A percentile compares a stretch with the other conserved stretches of the same genome.
phyloP scores from a whole-genome alignment of 2,888 invertebrate species.

The Eilema caniola region DNA sequence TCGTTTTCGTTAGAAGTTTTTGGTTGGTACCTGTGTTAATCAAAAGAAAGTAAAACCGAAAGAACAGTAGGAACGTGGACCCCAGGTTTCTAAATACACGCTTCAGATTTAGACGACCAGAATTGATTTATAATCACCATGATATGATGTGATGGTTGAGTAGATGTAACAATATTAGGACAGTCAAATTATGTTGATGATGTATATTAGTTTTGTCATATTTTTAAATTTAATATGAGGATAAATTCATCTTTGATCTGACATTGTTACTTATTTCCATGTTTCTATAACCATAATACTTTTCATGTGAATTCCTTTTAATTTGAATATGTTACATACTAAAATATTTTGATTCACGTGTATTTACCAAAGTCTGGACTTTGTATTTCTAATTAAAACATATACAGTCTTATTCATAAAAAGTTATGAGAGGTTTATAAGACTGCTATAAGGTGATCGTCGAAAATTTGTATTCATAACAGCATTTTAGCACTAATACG shows the following conservation, averaged over 20 bases:
- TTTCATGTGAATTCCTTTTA: background rate
- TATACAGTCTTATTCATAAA: no score
- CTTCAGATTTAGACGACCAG: no score
- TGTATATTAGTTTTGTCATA: background rate
- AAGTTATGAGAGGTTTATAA: no score
- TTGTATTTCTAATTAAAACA: constrained; percentile 30
- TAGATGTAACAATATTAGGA: background rate
- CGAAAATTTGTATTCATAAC: no score
- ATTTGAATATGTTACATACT: no score
- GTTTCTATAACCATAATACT: background rate
- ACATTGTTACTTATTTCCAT: background rate
- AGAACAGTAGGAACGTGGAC: no score
- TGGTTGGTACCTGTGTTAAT: background rate
- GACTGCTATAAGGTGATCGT: no score
- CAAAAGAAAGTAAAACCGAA: background rate
- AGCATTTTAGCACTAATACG: no score
- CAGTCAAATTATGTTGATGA: background rate
- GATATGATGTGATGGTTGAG: background rate
- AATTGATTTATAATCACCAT: no score
- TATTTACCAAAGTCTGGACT: background rate
- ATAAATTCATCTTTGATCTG: background rate
- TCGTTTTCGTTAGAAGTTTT: background rate
- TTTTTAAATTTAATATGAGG: background rate
- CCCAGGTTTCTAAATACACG: no score
- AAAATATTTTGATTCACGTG: background rate